Evolutionary conservation across 2,888 invertebrate species (phyloP), one percentile per base, ranked within the genome.

Genomic region (Coremacera marginata): DNA sequence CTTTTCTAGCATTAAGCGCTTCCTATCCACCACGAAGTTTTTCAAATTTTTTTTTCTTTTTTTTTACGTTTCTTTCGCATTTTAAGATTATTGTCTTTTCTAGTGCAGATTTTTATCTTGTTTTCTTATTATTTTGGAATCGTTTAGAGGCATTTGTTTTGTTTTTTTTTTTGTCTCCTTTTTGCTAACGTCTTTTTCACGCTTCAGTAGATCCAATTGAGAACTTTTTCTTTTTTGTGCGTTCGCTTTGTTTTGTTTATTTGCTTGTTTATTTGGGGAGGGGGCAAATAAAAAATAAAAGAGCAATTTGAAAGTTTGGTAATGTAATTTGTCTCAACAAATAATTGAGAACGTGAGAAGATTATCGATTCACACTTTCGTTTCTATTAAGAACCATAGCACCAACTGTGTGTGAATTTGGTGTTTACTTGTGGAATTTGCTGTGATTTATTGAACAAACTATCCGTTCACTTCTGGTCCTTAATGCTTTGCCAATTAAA

Each of bases 321-420:
- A 78, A 52, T 77, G 79, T 78, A 79, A 82, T 82, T 81, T 82
- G 78, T 81, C 77, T 71, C 49, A 65, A 74, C 78, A 81, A 79
- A 82, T 82, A 82, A 82, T 80, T 82, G 81, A 78, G 81, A 80
- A 82, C 82, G 82, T 82, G 82, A 82, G 81, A 79, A 79, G 79
- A 81, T 82, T 82, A 81, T 77, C 79, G 80, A 81, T 62, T 60
- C 49, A 27, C 31, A 65, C 62, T 19, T 44, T 14, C 16, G 60
- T 60, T 60, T 22, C 22, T 9, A 68, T 25, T 14, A 14, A 14
- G 1, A 49, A 27, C 52, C 19, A 16, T 5, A n/a, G n/a, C 25
- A 49, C 22, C 27, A 27, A 5, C 62, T n/a, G 11, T 14, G 62
- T 16, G 22, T 27, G 62, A 16, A 27, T 62, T 62, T 62, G 16